Base-by-base conservation (phyloP, 2,113 vertebrate species). In the Stigmatopora nigra region DNA sequence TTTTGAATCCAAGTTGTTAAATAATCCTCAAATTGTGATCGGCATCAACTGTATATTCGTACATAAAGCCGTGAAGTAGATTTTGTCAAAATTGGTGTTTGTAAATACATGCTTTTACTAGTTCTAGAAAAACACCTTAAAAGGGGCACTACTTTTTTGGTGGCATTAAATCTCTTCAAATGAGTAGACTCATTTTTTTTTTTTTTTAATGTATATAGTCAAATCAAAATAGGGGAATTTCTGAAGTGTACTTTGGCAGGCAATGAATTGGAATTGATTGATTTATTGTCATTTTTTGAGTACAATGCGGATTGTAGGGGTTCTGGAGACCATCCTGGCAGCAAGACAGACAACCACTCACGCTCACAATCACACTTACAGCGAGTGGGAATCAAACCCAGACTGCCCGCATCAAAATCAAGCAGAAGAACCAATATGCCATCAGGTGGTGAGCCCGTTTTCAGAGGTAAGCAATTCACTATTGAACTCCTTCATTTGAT, bases 131-230 rank as follows among this genome's bases (percentile, higher is more conserved):
- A 51, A 25, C 67, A 67, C 31, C n/a, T 36, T 19, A 44, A 13
- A 11, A 60, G 16, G 52, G 41, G 41, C 48, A 49, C 20, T 31
- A 3, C 14, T 17, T 5, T 73, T 77, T 68, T 79, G 64, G 62
- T 84, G 71, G 22, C 41, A 86, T 73, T 84, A 83, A 84, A 84
- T 78, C 7, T 20, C 72, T 80, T 75, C 0, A 61, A 22, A 45
- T 20, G 13, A 61, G 3, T n/a, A 44, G 36, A 19, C 8, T 41
- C 9, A 13, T 31, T 58, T 38, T 36, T 6, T 15, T 11, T 15
- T 61, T 44, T 22, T 4, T 19, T 45, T 12, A n/a, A 16, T 8
- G 25, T 10, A 22, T 12, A 25, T 22, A 22, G 25, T 31, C 25
- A 31, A 1, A 1, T 3, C 25, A 31, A 31, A 31, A 31, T 31